These are phyloP conservation scores for Flexamia atlantica DNA, from an alignment of 2,888 invertebrate species.

Conservation along the genomic window DNA sequence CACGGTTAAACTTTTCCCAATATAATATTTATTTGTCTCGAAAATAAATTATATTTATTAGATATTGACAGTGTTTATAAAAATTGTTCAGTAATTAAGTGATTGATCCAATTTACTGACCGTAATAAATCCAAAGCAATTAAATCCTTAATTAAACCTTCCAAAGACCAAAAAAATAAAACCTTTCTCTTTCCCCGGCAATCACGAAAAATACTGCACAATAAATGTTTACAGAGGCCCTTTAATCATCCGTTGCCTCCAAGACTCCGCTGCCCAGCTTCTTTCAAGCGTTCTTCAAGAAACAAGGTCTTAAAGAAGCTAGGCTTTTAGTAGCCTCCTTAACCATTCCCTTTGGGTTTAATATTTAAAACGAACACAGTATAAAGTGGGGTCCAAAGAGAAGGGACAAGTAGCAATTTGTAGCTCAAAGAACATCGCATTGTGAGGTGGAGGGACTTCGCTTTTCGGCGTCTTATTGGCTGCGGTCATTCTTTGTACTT, in stretches of 20 bases:
- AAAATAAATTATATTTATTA: too few relatives aligned
- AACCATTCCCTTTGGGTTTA: conserved; percentile 51
- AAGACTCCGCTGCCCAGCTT: conserved; percentile 10
- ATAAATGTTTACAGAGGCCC: conserved; percentile 26
- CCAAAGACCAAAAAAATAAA: not conserved
- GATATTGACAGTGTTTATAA: too few relatives aligned
- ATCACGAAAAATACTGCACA: not conserved
- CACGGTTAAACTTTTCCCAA: too few relatives aligned
- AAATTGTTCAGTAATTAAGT: too few relatives aligned
- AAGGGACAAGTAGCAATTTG: conserved; percentile 56
- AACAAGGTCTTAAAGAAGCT: conserved; percentile 19
- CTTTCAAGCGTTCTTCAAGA: not conserved
- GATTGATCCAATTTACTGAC: too few relatives aligned
- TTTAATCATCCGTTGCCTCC: not conserved
- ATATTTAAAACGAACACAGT: conserved; percentile 45
- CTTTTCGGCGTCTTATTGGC: conserved; percentile 12
- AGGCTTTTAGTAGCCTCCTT: conserved; percentile 33
- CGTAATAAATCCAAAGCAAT: too few relatives aligned
- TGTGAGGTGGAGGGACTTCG: conserved; percentile 8
- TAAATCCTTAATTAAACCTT: too few relatives aligned
- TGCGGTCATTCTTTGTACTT: conserved; percentile 34
- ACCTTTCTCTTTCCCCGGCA: not conserved
- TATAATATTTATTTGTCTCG: too few relatives aligned
- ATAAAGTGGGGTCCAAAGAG: conserved; percentile 18
- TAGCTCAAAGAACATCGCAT: conserved; percentile 35